A percentile compares a stretch with the other conserved stretches of the same genome.
Conservation (phyloP, 2,888 invertebrate species). For the Biston betularia region DNA sequence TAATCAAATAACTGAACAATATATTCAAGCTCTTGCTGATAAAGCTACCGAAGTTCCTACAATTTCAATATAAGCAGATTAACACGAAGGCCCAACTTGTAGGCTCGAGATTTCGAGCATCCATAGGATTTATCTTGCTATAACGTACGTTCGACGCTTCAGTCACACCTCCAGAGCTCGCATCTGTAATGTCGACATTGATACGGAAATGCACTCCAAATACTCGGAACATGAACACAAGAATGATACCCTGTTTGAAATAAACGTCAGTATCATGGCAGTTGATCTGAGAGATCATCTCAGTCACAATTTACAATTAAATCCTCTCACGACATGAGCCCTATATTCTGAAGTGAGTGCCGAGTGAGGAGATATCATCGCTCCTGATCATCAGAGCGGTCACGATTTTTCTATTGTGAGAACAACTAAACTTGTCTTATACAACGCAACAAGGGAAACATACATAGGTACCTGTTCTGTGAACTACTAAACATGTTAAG, state of each 20-base stretch:
- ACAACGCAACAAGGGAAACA: constrained; percentile 48
- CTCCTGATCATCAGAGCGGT: constrained; percentile 71
- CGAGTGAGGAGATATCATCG: constrained; percentile 67
- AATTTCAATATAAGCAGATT: constrained; percentile 46
- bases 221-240: constrained; percentile 14
- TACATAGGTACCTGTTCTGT: constrained; percentile 35
- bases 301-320: constrained; percentile 69
- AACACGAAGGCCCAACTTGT: constrained; percentile 50
- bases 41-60: constrained; percentile 40
- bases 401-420: constrained; percentile 78
- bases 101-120: constrained; percentile 24
- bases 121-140: constrained; percentile 34
- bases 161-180: constrained; percentile 42
- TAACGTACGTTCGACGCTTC: constrained; percentile 28
- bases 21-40: constrained; percentile 18
- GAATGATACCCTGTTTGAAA: constrained; percentile 36
- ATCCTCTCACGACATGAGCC: constrained; percentile 66
- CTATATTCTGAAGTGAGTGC: constrained; percentile 60
- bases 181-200: constrained; percentile 48
- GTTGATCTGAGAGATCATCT: constrained; percentile 62
- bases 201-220: constrained; percentile 35
- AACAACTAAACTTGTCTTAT: constrained; percentile 53
- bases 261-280: constrained; percentile 35
- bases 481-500: constrained; percentile 35
- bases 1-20: constrained; percentile 30